Evolutionary conservation across 2,797 vertebrate genomes (phyloP).

Genomic region (Cyclura pinguis): DNA sequence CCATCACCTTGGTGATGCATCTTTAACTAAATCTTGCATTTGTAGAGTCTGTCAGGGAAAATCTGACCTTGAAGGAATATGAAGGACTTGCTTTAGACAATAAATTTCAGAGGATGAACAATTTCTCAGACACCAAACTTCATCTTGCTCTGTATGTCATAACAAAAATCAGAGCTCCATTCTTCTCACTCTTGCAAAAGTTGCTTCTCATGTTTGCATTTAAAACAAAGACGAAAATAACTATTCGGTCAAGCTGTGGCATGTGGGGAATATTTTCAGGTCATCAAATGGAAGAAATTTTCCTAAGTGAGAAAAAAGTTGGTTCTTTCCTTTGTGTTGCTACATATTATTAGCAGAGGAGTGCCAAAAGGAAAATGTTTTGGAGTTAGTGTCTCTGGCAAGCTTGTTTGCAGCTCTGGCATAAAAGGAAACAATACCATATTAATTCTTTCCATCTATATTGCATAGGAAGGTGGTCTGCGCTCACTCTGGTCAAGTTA

Average conservation of each 20-base stretch:
- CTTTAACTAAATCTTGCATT: neutral
- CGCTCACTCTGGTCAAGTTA: conserved; percentile 72
- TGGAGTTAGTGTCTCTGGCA: neutral
- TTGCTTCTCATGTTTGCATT: too few relatives aligned
- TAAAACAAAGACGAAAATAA: neutral
- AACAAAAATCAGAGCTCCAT: neutral
- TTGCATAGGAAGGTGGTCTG: conserved; percentile 49
- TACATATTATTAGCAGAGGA: neutral
- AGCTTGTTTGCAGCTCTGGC: neutral
- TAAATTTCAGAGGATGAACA: neutral
- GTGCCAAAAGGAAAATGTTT: neutral
- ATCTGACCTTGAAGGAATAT: neutral
- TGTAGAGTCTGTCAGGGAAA: neutral
- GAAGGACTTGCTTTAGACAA: too few relatives aligned
- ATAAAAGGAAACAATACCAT: neutral
- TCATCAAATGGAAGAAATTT: neutral
- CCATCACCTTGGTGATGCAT: too few relatives aligned
- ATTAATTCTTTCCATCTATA: neutral
- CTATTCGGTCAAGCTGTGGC: neutral
- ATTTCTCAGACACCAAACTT: neutral
- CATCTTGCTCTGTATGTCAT: neutral
- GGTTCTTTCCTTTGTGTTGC: neutral
- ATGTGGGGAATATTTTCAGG: neutral
- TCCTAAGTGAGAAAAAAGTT: neutral
- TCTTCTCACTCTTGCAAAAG: neutral